Evolutionary conservation across 2,113 vertebrate genomes (phyloP).

Genomic region (Dasyornis broadbenti): DNA sequence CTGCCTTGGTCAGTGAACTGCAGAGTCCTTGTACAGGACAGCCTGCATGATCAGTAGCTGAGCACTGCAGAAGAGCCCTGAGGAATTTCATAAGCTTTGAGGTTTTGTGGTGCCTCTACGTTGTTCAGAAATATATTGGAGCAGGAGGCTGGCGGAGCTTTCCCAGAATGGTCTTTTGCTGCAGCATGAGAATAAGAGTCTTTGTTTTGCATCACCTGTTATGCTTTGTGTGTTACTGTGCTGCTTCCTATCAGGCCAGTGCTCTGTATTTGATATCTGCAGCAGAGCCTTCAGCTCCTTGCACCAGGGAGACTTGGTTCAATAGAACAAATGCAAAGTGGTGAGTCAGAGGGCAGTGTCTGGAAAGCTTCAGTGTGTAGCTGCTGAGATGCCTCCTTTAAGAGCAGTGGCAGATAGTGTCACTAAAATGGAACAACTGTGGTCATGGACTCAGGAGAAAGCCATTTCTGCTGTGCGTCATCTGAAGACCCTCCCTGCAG

Average conservation of each 20-base stretch:
- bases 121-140: not conserved
- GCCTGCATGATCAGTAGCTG: not conserved
- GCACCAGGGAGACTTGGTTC: not conserved
- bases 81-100: not conserved
- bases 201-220: not conserved
- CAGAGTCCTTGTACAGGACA: not conserved
- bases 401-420: not conserved
- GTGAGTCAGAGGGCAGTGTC: not conserved
- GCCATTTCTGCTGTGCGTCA: rapidly evolving
- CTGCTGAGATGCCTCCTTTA: not conserved
- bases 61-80: not conserved
- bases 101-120: not conserved
- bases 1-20: not conserved
- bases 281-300: not conserved
- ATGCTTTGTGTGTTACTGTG: not conserved
- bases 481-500: not conserved
- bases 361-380: not conserved
- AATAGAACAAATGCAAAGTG: not conserved
- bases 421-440: not conserved
- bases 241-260: not conserved
- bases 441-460: not conserved
- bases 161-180: not conserved
- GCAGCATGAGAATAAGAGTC: not conserved
- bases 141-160: not conserved
- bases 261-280: not conserved